Percentiles rank a stretch among this genome's conserved stretches.
Evolutionary conservation across 2,888 invertebrate genomes (phyloP).

Genomic region (Drosophila atripex): DNA sequence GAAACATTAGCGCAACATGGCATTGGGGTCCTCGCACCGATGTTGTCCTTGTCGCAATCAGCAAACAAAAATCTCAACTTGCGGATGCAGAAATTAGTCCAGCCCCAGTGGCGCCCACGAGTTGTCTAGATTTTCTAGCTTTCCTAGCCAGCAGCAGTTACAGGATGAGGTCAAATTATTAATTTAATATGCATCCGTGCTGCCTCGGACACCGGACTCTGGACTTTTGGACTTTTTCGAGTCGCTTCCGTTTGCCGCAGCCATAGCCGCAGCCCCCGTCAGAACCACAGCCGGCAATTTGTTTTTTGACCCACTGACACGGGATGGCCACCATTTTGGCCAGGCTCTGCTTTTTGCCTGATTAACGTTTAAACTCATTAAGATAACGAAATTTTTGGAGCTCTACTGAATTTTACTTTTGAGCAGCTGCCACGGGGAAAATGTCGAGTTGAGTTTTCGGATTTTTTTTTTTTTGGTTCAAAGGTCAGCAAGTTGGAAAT

Average conservation of each 20-base stretch:
- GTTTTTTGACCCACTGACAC: conserved; percentile 42
- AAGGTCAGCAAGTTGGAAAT: conserved; percentile 69
- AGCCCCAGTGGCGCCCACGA: conserved; percentile 10
- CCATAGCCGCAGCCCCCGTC: neutral
- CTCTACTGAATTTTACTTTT: conserved; percentile 69
- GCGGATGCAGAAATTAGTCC: conserved; percentile 67
- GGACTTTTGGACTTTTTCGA: conserved; percentile 55
- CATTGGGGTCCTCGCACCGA: conserved; percentile 17
- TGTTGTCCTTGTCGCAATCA: conserved; percentile 76
- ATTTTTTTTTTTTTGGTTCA: conserved; percentile 31
- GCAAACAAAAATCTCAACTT: conserved; percentile 67
- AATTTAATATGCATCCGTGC: conserved; percentile 79
- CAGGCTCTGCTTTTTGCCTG: conserved; percentile 50
- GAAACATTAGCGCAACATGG: conserved; percentile 77
- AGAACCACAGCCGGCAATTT: neutral
- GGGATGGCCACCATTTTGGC: conserved; percentile 69
- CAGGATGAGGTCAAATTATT: conserved; percentile 77
- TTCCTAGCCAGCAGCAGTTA: conserved; percentile 17
- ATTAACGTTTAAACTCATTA: conserved; percentile 82
- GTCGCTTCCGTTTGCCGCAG: conserved; percentile 31
- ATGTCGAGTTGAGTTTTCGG: neutral
- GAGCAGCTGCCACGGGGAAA: conserved; percentile 58
- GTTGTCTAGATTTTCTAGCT: conserved; percentile 7
- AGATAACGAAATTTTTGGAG: conserved; percentile 81
- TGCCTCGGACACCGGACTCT: conserved; percentile 53